Conservation (phyloP, 2,888 invertebrate species). For the Chloroclystis v-ata region DNA sequence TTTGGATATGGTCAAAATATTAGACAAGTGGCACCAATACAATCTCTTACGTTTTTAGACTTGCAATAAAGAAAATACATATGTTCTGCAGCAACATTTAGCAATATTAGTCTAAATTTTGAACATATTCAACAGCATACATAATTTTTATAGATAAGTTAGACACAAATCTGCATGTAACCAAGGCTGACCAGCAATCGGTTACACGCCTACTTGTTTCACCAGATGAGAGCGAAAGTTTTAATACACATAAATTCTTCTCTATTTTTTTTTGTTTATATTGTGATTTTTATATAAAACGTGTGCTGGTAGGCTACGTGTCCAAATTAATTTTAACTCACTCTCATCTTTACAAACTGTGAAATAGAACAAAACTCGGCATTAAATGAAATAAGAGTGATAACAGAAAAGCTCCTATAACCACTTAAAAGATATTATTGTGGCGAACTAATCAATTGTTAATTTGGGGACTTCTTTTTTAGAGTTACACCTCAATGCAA, state of each 20-base stretch:
- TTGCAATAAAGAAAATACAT: background rate
- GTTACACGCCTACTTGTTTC: slow-evolving; percentile 68
- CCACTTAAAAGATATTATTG: slow-evolving; percentile 42
- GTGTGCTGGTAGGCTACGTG: slow-evolving; percentile 63
- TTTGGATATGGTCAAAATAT: too few species aligned
- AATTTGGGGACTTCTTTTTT: slow-evolving; percentile 39
- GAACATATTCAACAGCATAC: slow-evolving; percentile 32
- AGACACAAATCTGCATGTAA: slow-evolving; percentile 70
- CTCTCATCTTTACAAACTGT: slow-evolving; percentile 50
- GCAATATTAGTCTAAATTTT: background rate
- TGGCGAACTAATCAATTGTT: slow-evolving; percentile 50
- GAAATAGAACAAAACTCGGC: slow-evolving; percentile 37
- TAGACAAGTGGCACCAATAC: too few species aligned
- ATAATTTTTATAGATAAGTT: background rate
- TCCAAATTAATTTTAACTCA: slow-evolving; percentile 45
- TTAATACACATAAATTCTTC: background rate
- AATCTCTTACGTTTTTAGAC: too few species aligned
- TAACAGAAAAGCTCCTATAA: slow-evolving; percentile 52
- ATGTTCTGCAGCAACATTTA: background rate
- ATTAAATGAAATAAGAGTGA: slow-evolving; percentile 44
- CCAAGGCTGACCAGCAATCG: slow-evolving; percentile 64
- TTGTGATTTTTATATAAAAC: slow-evolving; percentile 34
- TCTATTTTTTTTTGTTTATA: slow-evolving; percentile 22
- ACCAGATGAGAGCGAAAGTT: slow-evolving; percentile 14
- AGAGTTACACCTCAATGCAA: slow-evolving; percentile 3